Percentiles rank a stretch among this genome's conserved stretches.
These are phyloP conservation scores for Monochamus saltuarius DNA, from an alignment of 1,140 invertebrate species.

Conservation along the genomic window DNA sequence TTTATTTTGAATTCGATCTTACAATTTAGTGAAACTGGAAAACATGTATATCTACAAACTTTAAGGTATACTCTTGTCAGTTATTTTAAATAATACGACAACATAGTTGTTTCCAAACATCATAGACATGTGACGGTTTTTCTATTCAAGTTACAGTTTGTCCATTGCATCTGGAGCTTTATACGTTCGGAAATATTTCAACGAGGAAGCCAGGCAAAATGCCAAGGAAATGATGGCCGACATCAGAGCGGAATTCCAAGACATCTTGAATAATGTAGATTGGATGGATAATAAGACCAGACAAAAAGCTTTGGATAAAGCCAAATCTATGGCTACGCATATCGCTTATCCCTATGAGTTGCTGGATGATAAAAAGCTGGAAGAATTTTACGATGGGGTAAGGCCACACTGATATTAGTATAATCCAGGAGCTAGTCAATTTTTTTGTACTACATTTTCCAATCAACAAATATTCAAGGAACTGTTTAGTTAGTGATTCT, in stretches of 20 bases:
- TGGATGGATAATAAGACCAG: slow-evolving; percentile 73
- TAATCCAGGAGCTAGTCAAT: neutral
- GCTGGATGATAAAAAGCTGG: slow-evolving; percentile 56
- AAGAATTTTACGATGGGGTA: slow-evolving; percentile 53
- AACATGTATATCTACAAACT: no score
- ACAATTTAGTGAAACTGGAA: no score
- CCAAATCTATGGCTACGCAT: slow-evolving; percentile 56
- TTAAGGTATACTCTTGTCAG: no score
- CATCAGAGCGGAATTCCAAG: slow-evolving; percentile 60
- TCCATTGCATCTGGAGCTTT: slow-evolving; percentile 60
- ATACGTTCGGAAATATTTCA: slow-evolving; percentile 60
- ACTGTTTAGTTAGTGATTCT: no score
- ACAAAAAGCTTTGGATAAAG: slow-evolving; percentile 59
- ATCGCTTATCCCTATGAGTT: slow-evolving; percentile 65
- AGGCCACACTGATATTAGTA: slow-evolving; percentile 11
- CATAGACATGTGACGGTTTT: neutral
- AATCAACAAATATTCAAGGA: slow-evolving; percentile 11
- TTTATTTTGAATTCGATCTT: no score
- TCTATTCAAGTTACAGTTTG: slow-evolving; percentile 44
- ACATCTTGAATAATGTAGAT: slow-evolving; percentile 62
- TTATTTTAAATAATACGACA: no score
- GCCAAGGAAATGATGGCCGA: slow-evolving; percentile 68
- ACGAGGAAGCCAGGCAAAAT: slow-evolving; percentile 55
- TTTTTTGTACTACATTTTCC: neutral
- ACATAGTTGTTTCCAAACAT: neutral